phyloP scores from a whole-genome alignment of 2,888 invertebrate species.

The Mayetiola destructor region DNA sequence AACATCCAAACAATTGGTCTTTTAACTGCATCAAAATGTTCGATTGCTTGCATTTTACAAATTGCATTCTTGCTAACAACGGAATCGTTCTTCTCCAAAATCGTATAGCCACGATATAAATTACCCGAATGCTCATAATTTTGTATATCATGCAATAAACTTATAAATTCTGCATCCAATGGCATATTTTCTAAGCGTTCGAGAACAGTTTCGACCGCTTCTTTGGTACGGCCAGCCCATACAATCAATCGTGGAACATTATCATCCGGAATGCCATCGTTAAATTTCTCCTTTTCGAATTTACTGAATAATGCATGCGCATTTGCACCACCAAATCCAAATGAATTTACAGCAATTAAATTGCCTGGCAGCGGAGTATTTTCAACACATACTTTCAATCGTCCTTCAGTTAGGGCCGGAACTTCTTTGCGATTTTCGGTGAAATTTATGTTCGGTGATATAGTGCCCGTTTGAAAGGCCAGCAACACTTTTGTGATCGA shows the following conservation, averaged over 20 bases:
- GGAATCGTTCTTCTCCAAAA: slow-evolving; percentile 31
- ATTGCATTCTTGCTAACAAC: slow-evolving; percentile 23
- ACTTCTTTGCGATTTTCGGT: slow-evolving; percentile 45
- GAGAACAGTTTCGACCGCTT: slow-evolving; percentile 50
- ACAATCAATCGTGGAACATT: slow-evolving; percentile 56
- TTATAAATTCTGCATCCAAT: slow-evolving; percentile 46
- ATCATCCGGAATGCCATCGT: slow-evolving; percentile 46
- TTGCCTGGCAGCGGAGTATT: slow-evolving; percentile 56
- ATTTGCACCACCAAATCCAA: slow-evolving; percentile 87
- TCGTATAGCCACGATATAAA: slow-evolving; percentile 48
- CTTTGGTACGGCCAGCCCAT: slow-evolving; percentile 66
- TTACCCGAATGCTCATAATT: slow-evolving; percentile 45
- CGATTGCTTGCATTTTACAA: slow-evolving; percentile 37
- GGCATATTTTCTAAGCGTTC: slow-evolving; percentile 46
- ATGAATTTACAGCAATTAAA: slow-evolving; percentile 72
- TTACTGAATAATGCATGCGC: slow-evolving; percentile 37
- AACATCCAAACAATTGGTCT: slow-evolving; percentile 78
- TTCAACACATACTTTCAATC: slow-evolving; percentile 58
- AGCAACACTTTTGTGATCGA: slow-evolving; percentile 68
- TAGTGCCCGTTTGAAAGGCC: slow-evolving; percentile 61
- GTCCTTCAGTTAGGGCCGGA: slow-evolving; percentile 45
- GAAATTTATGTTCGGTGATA: slow-evolving; percentile 81
- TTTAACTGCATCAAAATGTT: slow-evolving; percentile 45
- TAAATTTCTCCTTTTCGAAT: slow-evolving; percentile 29
- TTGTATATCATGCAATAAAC: slow-evolving; percentile 45